Conservation (phyloP, 2,113 vertebrate species). For the Bujurquina vittata region DNA sequence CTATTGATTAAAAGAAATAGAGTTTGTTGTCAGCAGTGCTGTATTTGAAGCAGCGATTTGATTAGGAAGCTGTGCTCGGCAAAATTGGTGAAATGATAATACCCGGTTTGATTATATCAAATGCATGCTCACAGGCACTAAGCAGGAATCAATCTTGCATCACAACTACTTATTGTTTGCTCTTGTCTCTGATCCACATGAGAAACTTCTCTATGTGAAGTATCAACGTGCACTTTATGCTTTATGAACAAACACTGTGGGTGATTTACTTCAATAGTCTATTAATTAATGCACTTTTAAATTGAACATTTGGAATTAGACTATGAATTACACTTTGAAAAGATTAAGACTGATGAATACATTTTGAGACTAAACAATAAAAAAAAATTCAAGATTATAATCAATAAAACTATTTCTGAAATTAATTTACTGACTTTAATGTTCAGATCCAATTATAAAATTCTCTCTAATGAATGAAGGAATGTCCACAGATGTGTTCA, state of each 20-base stretch:
- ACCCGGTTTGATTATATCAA: conserved; percentile 64
- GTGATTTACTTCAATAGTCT: background rate
- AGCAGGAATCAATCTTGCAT: conserved; percentile 63
- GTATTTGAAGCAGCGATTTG: conserved; percentile 58
- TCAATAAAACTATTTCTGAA: background rate
- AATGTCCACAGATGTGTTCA: background rate
- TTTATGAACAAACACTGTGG: conserved; percentile 5
- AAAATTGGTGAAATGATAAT: conserved; percentile 63
- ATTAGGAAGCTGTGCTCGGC: conserved; percentile 51
- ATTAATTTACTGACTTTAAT: background rate
- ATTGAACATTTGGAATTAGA: background rate
- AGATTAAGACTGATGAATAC: background rate
- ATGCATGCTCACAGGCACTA: conserved; percentile 52
- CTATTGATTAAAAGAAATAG: conserved; percentile 63
- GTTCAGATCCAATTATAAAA: background rate
- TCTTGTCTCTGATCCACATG: conserved; percentile 27
- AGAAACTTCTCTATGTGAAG: conserved; percentile 32
- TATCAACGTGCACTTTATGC: conserved; percentile 37
- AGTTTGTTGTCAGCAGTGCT: conserved; percentile 44
- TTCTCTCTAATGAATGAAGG: background rate
- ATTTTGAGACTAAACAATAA: background rate
- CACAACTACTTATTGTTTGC: conserved; percentile 55
- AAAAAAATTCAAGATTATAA: background rate
- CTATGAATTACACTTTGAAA: background rate
- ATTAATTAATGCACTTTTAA: background rate